Base-by-base conservation (phyloP, 2,888 invertebrate species). In the Drosophila anomelani region DNA sequence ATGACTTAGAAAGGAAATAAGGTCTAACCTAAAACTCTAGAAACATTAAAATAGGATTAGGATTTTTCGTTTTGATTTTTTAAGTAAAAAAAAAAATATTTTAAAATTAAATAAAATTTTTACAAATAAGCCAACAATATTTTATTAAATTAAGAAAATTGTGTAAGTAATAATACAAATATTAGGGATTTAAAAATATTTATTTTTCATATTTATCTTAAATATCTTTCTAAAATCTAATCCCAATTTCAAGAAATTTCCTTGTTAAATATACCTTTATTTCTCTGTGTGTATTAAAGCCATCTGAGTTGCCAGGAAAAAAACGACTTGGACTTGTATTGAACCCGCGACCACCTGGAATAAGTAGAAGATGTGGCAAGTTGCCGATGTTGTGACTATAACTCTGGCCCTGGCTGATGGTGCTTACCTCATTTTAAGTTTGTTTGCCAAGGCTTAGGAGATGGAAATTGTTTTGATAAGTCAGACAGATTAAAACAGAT, bases 301-400 rank as follows among this genome's bases (percentile, higher is more conserved):
- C 68, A 55, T 34, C 68, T 36, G 26, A 20, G 20, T 32, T 20
- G 23, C 10, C 39, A 46, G 54, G 23, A 6, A 51, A 58, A 46
- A 41, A 53, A 53, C 29, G 32, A 53, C 60, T 60, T 29, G 60
- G 23, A 36, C 51, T 44, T n/a, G n/a, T 20, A 71, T 53, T 44
- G 58, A 70, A 58, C 17, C 58, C 34, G 38, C 58, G 68, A 69
- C 68, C 70, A 70, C 68, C 70, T 51, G 70, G 68, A 70, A 70
- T 74, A 47, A 29, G 47, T 29, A 51, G 61, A 62, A 72, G 66
- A 44, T 17, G 53, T 38, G 36, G 38, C 41, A 36, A 36, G 71
- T n/a, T 51, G 17, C 29, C 34, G 9, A 32, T 51, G 43, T 29
- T 56, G 55, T 20, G 58, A 58, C 34, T 49, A 41, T 41, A 41